Evolutionary conservation across 2,888 invertebrate species (phyloP).

Genomic region (Aporophyla nigra): DNA sequence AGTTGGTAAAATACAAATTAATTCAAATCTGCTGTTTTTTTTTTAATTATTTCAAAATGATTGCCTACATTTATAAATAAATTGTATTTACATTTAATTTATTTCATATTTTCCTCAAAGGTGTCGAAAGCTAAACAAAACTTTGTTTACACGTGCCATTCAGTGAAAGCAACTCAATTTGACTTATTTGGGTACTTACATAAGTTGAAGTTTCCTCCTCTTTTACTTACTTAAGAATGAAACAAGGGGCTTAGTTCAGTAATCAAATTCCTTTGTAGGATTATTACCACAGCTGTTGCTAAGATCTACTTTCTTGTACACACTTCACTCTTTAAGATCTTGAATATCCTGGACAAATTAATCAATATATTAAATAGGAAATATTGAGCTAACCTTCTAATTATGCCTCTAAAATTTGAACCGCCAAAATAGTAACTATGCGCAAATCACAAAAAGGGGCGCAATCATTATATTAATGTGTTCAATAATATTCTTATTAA

Average conservation of each 20-base stretch:
- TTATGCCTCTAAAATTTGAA: not conserved
- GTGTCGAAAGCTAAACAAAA: slow-evolving; percentile 11
- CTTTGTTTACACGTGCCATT: slow-evolving; percentile 29
- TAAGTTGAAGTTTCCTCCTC: slow-evolving; percentile 28
- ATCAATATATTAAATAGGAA: not conserved
- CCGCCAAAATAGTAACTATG: not conserved
- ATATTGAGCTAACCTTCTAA: not conserved
- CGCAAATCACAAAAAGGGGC: not conserved
- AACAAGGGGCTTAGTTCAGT: slow-evolving; percentile 39
- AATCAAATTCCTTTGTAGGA: slow-evolving; percentile 41
- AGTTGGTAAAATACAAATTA: not conserved
- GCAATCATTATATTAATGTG: too few species aligned
- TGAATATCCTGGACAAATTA: not conserved
- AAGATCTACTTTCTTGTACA: not conserved
- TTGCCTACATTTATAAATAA: not conserved
- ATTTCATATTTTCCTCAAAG: slow-evolving; percentile 20
- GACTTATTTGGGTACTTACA: slow-evolving; percentile 37
- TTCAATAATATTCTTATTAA: too few species aligned
- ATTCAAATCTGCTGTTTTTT: not conserved
- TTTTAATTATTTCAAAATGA: not conserved
- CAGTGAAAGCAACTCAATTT: slow-evolving; percentile 45
- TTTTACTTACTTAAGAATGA: slow-evolving; percentile 22
- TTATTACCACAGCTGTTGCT: slow-evolving; percentile 34
- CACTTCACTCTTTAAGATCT: not conserved
- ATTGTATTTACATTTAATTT: slow-evolving; percentile 4